Evolutionary conservation across 2,113 vertebrate genomes (phyloP), one percentile per base, ranked within the genome.

Genomic region (Paradoxurus hermaphroditus): DNA sequence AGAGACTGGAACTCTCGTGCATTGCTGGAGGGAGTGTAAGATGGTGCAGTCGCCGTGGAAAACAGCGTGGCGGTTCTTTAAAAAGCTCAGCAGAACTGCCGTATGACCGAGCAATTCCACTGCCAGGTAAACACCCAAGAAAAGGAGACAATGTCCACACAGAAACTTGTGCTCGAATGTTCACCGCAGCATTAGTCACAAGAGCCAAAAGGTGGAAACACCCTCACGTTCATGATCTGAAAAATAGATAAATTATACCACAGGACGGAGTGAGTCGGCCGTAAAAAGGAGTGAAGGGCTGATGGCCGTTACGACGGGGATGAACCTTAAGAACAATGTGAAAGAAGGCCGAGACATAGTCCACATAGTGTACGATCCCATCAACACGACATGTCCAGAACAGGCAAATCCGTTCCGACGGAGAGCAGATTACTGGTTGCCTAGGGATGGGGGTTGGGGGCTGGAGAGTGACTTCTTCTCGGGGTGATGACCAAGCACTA

Each of bases 1-100:
- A 51, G 34, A 62, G 12, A 29, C 0, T 0, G 4, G 23, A 18
- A 4, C 49, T 51, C 3, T 39, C 34, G 0, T 0, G 12, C 1
- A 2, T 3, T 25, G 56, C 49, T 44, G 8, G 25, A 34, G 51
- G 56, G 67, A 62, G 25, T 0, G 4, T 19, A 2, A 31, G 13
- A 34, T 5, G 0, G 62, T 25, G 5, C 11, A 21, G 79, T 9
- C 0, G 2, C 59, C 15, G 1, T 15, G 3, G 73, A 12, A 63
- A 19, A 65, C 3, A 34, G 73, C 16, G 4, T 1, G 39, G 83
- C 4, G 1, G 23, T 16, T 86, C 67, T 75, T 75, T 41, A 34
- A 7, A 56, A 70, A 56, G 41, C 7, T 39, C 29, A 36, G 46
- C 14, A 44, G 59, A 92, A 53, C 5, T 36, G 5, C 31, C 12